These are phyloP conservation scores for Lamprotornis superbus DNA, from an alignment of 2,113 vertebrate species.

Conservation along the genomic window DNA sequence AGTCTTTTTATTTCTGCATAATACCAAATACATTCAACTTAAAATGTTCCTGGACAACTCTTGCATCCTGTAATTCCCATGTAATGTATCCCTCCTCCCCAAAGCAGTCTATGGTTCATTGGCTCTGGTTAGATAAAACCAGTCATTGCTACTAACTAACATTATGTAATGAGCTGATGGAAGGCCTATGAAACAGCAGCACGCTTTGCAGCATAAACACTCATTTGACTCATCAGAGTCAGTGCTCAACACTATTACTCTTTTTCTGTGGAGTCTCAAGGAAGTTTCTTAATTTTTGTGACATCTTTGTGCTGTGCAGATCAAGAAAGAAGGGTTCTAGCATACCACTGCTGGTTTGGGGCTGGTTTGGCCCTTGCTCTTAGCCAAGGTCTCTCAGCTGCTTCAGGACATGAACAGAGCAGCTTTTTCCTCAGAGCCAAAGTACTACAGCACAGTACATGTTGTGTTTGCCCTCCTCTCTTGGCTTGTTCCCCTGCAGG, in stretches of 20 bases:
- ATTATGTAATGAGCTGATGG: background rate
- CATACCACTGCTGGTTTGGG: too few species aligned
- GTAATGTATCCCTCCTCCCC: background rate
- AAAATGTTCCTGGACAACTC: conserved; percentile 54
- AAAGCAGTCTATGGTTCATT: background rate
- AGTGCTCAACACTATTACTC: background rate
- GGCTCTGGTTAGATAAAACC: background rate
- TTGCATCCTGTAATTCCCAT: conserved; percentile 51
- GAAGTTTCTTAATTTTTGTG: background rate
- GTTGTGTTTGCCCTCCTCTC: background rate
- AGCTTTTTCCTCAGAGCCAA: background rate
- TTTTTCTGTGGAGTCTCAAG: background rate
- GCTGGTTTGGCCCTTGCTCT: background rate
- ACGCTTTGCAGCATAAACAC: background rate
- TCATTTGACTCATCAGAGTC: background rate
- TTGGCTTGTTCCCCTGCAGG: background rate
- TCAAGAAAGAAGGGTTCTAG: background rate
- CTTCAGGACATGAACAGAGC: background rate
- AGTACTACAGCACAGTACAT: rapidly evolving
- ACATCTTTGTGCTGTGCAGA: background rate
- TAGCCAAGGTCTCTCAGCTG: background rate
- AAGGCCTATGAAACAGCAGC: background rate
- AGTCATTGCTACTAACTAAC: background rate
- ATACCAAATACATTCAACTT: conserved; percentile 51
- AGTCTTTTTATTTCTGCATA: conserved; percentile 67